Conservation (phyloP, 2,888 invertebrate genomes). For the Xanthostigma xanthostigma region DNA sequence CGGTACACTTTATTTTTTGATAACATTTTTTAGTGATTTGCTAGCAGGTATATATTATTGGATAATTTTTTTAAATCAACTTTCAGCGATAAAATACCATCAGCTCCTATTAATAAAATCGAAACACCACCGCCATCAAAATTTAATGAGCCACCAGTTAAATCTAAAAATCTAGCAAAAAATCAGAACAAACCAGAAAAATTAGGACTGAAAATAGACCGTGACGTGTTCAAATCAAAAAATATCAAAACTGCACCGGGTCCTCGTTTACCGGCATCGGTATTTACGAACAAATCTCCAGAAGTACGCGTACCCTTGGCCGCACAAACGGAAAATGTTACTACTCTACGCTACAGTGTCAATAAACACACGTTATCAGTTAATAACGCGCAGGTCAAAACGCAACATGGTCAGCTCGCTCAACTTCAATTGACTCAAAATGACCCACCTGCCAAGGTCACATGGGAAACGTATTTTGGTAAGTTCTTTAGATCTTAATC, state of each 20-base stretch:
- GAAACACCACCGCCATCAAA: no score
- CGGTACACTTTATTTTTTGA: slow-evolving; percentile 7
- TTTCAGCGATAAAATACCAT: no score
- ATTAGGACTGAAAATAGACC: neutral
- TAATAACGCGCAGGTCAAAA: slow-evolving; percentile 36
- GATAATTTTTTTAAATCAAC: no score
- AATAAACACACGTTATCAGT: slow-evolving; percentile 23
- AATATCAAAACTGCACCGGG: slow-evolving; percentile 7
- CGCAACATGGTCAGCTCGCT: slow-evolving; percentile 42
- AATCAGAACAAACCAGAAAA: slow-evolving; percentile 1
- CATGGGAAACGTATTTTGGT: slow-evolving; percentile 59
- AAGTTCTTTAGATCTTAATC: slow-evolving; percentile 9
- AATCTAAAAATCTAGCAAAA: neutral
- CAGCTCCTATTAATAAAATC: no score
- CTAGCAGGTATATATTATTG: neutral
- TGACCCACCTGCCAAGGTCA: slow-evolving; percentile 34
- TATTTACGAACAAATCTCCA: slow-evolving; percentile 4
- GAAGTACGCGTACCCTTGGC: slow-evolving; percentile 1
- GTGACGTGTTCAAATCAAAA: slow-evolving; percentile 6
- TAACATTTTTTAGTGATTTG: neutral
- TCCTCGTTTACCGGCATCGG: slow-evolving; percentile 14
- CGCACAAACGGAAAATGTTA: slow-evolving; percentile 3
- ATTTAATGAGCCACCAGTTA: no score
- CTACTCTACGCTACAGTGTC: slow-evolving; percentile 1
- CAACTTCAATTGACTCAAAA: slow-evolving; percentile 38